Base-by-base conservation (phyloP, 2,797 vertebrate species). In the Pelodytes ibericus region DNA sequence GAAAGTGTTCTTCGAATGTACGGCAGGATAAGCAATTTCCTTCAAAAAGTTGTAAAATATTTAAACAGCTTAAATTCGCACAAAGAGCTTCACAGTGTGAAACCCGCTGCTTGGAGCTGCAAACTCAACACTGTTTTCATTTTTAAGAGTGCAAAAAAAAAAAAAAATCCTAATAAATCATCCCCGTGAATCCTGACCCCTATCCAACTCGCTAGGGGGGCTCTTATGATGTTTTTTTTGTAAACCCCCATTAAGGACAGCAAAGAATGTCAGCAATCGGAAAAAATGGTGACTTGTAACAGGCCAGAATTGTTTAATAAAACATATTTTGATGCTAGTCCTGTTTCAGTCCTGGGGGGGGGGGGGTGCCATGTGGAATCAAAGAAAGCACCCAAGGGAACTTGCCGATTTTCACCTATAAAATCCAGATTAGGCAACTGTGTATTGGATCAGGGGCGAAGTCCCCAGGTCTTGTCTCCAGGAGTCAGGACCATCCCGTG, bases 1-100 rank as follows among this genome's bases (percentile, higher is more conserved):
- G 29, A 67, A 75, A 75, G 65, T 9, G 16, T 29, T 2, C 13
- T 30, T 62, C 56, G 57, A 70, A 62, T 29, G 24, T 25, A 16
- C 27, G 18, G 27, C 63, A 67, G 27, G 16, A 59, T 44, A 68
- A 75, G 41, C 41, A 61, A 63, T 70, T 63, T 61, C 51, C 58
- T 63, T 69, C 65, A 41, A 63, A 62, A 75, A 61, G 63, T 60
- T 36, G 41, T 69, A 20, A 75, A 68, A 61, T 75, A 74, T 74
- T 67, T 67, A 67, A 47, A 57, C 33, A 44, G 44, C 8, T 31
- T 51, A 69, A 70, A 69, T 63, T 36, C 47, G 16, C 1, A 33
- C 65, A 29, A 75, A 69, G 36, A 31, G 18, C 24, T 31, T 68
- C 56, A 25, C 57, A 63, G 57, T 39, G 9, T 53, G 57, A 62